phyloP scores from a whole-genome alignment of 2,113 vertebrate species.

The Ochotona princeps region DNA sequence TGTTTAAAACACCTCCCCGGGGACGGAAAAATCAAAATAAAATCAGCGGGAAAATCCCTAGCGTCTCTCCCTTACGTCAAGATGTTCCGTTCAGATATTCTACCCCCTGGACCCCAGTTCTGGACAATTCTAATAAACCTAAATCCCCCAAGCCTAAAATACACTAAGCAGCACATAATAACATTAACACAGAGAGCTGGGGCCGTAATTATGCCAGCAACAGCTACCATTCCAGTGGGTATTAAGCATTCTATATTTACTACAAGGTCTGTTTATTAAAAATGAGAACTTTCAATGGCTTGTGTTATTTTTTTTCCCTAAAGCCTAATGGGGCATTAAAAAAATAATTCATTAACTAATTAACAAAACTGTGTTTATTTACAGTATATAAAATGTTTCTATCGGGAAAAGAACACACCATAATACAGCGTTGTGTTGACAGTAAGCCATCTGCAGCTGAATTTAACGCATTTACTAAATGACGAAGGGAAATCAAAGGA shows the following conservation, averaged over 20 bases:
- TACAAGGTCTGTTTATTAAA: slow-evolving; percentile 81
- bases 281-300: slow-evolving; percentile 80
- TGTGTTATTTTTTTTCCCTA: slow-evolving; percentile 69
- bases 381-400: slow-evolving; percentile 86
- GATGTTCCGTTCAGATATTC: neutral
- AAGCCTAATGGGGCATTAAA: slow-evolving; percentile 84
- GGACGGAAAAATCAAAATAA: neutral
- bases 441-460: slow-evolving; percentile 88
- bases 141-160: slow-evolving; percentile 55
- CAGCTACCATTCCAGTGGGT: slow-evolving; percentile 58
- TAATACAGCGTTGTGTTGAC: slow-evolving; percentile 81
- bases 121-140: slow-evolving; percentile 34
- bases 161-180: slow-evolving; percentile 45
- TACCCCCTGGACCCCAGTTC: neutral
- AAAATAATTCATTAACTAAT: slow-evolving; percentile 89
- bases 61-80: neutral
- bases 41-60: neutral
- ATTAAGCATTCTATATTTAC: slow-evolving; percentile 49
- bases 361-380: slow-evolving; percentile 89
- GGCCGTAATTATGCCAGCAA: slow-evolving; percentile 64
- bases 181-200: slow-evolving; percentile 63
- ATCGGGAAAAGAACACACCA: slow-evolving; percentile 84
- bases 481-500: slow-evolving; percentile 85
- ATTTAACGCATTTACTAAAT: slow-evolving; percentile 87
- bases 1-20: slow-evolving; percentile 30